Evolutionary conservation across 1,140 invertebrate species (phyloP).

Genomic region (Rhynchophorus ferrugineus): DNA sequence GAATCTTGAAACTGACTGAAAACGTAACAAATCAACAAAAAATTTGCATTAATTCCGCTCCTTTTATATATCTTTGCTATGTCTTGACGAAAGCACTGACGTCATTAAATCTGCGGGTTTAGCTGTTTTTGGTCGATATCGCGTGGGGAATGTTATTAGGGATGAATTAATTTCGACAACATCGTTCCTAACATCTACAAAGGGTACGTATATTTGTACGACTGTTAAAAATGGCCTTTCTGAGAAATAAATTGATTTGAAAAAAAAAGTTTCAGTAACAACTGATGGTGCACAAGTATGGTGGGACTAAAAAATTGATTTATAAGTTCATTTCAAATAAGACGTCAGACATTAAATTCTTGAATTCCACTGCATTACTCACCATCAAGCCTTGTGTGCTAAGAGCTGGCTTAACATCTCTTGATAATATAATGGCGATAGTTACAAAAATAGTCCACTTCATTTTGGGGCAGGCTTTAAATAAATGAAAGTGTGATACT

Average conservation of each 20-base stretch:
- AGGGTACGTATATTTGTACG: slow-evolving; percentile 5
- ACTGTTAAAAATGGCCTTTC: slow-evolving; percentile 8
- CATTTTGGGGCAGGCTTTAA: slow-evolving; percentile 29
- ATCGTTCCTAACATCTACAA: slow-evolving; percentile 7
- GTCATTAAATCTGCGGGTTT: slow-evolving; percentile 1
- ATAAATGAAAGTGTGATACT: slow-evolving; percentile 31
- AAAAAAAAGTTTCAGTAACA: slow-evolving; percentile 26
- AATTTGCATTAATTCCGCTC: no score
- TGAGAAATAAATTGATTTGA: slow-evolving; percentile 16
- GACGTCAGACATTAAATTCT: slow-evolving; percentile 26
- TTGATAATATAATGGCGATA: slow-evolving; percentile 13
- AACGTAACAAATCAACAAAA: slow-evolving; percentile 26
- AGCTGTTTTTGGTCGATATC: slow-evolving; percentile 8
- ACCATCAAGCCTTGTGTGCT: slow-evolving; percentile 22
- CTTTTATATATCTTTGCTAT: slow-evolving; percentile 1
- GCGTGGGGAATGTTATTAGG: slow-evolving; percentile 4
- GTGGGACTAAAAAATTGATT: slow-evolving; percentile 17
- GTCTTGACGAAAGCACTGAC: slow-evolving; percentile 9
- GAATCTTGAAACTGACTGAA: slow-evolving; percentile 24
- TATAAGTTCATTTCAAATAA: slow-evolving; percentile 12
- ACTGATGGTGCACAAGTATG: slow-evolving; percentile 27
- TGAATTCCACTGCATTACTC: slow-evolving; percentile 29
- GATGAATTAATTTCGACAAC: slow-evolving; percentile 9
- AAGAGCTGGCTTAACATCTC: slow-evolving; percentile 1
- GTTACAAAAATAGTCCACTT: slow-evolving; percentile 31